These are phyloP conservation scores for Propithecus coquereli DNA, from an alignment of 2,113 vertebrate genomes.

Conservation along the genomic window DNA sequence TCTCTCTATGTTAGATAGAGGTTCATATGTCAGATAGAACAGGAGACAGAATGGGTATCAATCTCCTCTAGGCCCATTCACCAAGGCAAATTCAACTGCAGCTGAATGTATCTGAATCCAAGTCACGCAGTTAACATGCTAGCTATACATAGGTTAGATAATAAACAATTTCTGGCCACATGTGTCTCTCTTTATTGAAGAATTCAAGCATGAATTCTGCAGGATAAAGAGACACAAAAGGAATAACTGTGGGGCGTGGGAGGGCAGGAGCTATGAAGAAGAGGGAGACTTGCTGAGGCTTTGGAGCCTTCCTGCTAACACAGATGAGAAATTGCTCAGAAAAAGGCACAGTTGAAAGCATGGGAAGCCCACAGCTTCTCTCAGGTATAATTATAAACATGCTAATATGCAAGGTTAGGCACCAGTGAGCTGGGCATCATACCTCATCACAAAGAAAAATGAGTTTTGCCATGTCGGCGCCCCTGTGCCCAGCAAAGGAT, in stretches of 20 bases:
- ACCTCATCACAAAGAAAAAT: conserved; percentile 75
- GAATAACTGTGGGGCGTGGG: accelerated
- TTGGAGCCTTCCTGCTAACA: neutral
- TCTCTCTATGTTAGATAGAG: accelerated
- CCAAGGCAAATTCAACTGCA: neutral
- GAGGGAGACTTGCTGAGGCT: neutral
- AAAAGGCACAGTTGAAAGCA: neutral
- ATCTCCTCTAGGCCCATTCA: neutral
- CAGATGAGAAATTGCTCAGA: neutral
- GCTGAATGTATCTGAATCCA: neutral
- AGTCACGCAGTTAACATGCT: neutral
- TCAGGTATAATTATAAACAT: conserved; percentile 72
- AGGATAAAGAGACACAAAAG: neutral
- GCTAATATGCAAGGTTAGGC: conserved; percentile 66
- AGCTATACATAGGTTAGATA: no score
- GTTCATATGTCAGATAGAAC: neutral
- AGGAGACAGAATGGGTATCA: neutral
- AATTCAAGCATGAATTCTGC: neutral
- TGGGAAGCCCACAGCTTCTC: conserved; percentile 28
- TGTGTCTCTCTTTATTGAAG: neutral
- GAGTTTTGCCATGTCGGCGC: conserved; percentile 54
- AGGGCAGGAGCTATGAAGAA: neutral
- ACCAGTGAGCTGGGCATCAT: conserved; percentile 29
- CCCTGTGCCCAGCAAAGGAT: conserved; percentile 55
- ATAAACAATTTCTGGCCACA: neutral